These are phyloP conservation scores for Drosophila colorata DNA, from an alignment of 2,888 invertebrate species.

Conservation along the genomic window DNA sequence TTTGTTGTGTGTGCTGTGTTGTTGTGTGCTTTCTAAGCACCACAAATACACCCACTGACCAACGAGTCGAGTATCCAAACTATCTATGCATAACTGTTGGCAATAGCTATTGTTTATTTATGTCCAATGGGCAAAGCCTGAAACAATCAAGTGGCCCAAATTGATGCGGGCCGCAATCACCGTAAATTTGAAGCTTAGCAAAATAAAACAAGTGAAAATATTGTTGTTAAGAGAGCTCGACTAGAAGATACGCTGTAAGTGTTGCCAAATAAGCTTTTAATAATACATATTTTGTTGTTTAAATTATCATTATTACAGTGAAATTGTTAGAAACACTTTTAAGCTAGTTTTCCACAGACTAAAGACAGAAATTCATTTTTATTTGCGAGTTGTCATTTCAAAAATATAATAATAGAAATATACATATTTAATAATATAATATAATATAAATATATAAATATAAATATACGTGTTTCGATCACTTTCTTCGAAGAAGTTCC, in stretches of 20 bases:
- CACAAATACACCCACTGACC: constrained; percentile 53
- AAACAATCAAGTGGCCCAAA: constrained; percentile 50
- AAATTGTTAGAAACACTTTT: too few relatives aligned
- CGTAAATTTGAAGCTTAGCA: constrained; percentile 25
- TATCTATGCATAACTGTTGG: constrained; percentile 42
- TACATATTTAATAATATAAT: too few relatives aligned
- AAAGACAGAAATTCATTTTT: too few relatives aligned
- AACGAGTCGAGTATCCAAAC: constrained; percentile 21
- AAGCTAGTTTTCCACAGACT: too few relatives aligned
- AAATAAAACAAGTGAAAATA: constrained; percentile 13
- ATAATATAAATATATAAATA: too few relatives aligned
- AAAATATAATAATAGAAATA: too few relatives aligned
- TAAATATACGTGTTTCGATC: too few relatives aligned
- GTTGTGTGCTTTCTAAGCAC: constrained; percentile 38
- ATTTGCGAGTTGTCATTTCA: too few relatives aligned
- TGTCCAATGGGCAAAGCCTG: constrained; percentile 45
- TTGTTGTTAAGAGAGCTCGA: background rate
- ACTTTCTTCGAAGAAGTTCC: too few relatives aligned
- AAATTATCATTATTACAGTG: too few relatives aligned
- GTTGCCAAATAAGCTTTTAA: background rate
- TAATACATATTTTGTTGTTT: background rate
- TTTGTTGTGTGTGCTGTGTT: constrained; percentile 15
- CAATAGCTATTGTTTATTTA: constrained; percentile 36
- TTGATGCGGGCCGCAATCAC: constrained; percentile 56
- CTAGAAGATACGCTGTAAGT: constrained; percentile 10